Evolutionary conservation across 2,797 vertebrate species (phyloP).

Genomic region (Danio choprae): DNA sequence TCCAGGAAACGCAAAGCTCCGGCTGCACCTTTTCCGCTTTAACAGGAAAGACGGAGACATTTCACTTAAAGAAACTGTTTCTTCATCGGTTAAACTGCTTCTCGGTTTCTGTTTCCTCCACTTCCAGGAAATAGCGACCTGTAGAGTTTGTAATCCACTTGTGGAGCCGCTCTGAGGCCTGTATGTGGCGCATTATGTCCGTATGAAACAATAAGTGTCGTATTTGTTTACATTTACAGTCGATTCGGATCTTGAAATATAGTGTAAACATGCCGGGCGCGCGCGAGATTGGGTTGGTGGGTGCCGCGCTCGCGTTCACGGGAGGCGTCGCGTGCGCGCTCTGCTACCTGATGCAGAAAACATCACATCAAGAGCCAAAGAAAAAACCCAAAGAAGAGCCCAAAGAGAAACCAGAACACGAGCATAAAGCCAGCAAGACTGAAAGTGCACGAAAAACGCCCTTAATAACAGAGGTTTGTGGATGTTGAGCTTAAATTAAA

Average conservation of each 20-base stretch:
- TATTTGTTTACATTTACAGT: neutral
- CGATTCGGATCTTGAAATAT: neutral
- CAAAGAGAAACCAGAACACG: neutral
- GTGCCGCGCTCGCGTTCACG: conserved; percentile 67
- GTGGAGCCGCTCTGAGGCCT: conserved; percentile 62
- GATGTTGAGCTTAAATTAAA: neutral
- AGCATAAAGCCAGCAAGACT: conserved; percentile 9
- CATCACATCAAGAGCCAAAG: conserved; percentile 11
- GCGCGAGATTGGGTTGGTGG: conserved; percentile 67
- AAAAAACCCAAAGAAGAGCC: neutral
- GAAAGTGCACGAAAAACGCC: conserved; percentile 10
- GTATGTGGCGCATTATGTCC: conserved; percentile 27
- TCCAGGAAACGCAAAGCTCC: conserved; percentile 19
- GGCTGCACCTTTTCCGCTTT: neutral
- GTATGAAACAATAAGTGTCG: conserved; percentile 9
- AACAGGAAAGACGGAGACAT: neutral
- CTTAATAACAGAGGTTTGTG: conserved; percentile 48
- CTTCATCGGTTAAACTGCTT: neutral
- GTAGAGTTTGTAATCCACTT: conserved; percentile 72
- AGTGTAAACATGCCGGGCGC: conserved; percentile 67
- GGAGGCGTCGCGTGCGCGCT: conserved; percentile 73
- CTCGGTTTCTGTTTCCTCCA: neutral
- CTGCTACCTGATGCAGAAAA: conserved; percentile 68
- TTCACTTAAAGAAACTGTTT: too few relatives aligned
- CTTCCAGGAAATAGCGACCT: conserved; percentile 61